Evolutionary conservation across 2,113 vertebrate genomes (phyloP).

Genomic region (Melierax canorus): DNA sequence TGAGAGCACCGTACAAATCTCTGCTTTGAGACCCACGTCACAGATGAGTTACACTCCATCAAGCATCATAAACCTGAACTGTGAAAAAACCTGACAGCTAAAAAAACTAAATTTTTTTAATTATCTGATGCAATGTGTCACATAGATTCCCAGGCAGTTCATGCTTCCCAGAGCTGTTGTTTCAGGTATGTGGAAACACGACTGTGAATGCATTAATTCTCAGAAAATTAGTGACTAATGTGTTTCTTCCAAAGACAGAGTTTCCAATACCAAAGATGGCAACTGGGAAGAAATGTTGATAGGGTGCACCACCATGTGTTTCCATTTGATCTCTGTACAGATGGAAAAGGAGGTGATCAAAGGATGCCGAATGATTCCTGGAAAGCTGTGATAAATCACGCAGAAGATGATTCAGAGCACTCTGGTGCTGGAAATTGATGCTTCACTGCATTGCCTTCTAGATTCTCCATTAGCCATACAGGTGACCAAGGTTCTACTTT

Average conservation of each 20-base stretch:
- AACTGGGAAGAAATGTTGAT: not conserved
- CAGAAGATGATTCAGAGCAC: not conserved
- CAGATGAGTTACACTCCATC: not conserved
- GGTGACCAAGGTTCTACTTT: not conserved
- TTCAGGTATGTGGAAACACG: not conserved
- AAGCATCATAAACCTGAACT: not conserved
- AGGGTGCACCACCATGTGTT: not conserved
- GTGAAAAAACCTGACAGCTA: not conserved
- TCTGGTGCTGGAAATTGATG: not conserved
- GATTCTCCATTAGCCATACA: not conserved
- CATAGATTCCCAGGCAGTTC: not conserved
- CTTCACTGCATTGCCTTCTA: not conserved
- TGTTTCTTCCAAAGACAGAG: not conserved
- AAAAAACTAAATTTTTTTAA: not conserved
- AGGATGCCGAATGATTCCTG: not conserved
- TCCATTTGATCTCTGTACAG: not conserved
- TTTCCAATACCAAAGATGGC: not conserved
- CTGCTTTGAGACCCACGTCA: fast-evolving
- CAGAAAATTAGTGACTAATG: not conserved
- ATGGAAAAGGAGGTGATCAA: not conserved
- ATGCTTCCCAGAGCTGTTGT: not conserved
- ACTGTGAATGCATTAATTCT: not conserved
- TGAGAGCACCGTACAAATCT: not conserved
- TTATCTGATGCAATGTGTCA: not conserved
- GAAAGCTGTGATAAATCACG: slow-evolving; percentile 22